Base-by-base conservation (phyloP, 2,113 vertebrate species). In the Stomatorhinus ivindoensis region DNA sequence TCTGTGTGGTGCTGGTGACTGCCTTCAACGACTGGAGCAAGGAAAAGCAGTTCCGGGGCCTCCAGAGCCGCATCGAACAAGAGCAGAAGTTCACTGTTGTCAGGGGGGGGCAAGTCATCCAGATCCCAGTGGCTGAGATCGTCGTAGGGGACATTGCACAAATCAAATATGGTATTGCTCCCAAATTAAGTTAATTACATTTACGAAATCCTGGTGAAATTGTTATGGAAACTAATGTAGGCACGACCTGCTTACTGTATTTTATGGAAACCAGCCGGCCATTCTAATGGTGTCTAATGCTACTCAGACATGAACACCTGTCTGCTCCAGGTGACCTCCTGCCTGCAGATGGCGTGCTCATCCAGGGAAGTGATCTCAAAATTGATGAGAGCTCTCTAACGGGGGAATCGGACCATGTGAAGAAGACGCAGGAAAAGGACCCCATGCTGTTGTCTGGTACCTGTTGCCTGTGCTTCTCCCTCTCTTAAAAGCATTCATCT, bases 11-110 rank as follows among this genome's bases (percentile, higher is more conserved):
- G 85, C 95, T 99, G 93, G 98, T 99, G 92, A 99, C 98, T 8
- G 98, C 98, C 86, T 99, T 99, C 93, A 99, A 99, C 89, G 98
- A 99, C 93, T 99, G 98, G 98, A 99, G 98, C 94, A 99, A 99
- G 95, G 98, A 99, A 91, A 99, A 99, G 91, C 98, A 99, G 91
- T 99, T 99, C 80, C 94, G 98, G 91, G 98, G 98, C 90, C 95
- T 99, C 94, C 98, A 99, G 93, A 99, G 94, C 95, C 97, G 98
- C 90, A 99, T 99, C 90, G 98, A 99, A 95, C 98, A 99, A 94
- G 98, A 99, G 84, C 98, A 99, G 95, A 99, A 98, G 94, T 99
- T 99, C 94, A 97, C 97, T 19, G 98, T 99, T 88, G 97, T 98
- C 92, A 97, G 98, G 88, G 97, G 96, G 88, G 97, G 98, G 89